Base-by-base conservation (phyloP, 2,113 vertebrate genomes). In the Malurus elegans region DNA sequence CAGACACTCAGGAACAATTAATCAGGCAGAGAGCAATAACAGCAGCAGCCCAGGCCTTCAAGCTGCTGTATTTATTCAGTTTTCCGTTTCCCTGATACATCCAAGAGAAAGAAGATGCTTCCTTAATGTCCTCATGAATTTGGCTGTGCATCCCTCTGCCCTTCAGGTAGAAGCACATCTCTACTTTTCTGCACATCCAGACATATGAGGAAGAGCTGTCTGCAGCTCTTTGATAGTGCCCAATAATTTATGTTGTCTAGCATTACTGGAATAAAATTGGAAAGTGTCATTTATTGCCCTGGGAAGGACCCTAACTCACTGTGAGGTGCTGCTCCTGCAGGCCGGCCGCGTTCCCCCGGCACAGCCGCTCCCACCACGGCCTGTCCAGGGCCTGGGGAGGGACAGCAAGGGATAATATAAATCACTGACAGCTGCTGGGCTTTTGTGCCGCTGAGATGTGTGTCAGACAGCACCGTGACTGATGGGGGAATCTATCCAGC, bases 61-160 rank as follows among this genome's bases (percentile, higher is more conserved):
- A 56, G 26, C 12, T 74, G 5, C 9, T 70, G 14, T 62, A 0
- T 10, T 56, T 51, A 19, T 6, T 66, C 0, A 0, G 17, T 26
- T 75, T 92, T 19, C 18, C 6, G 1, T 79, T 79, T 47, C 14
- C 32, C 34, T 57, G 40, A 60, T 44, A n/a, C 15, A 65, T 8
- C 8, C 6, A 9, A 74, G 47, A 58, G 28, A 70, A 53, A 36
- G 20, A 65, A 47, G 48, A 20, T 4, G 2, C 10, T 70, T 75
- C 10, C 47, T 45, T 81, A 54, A 20, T 18, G 9, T 23, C 34
- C 54, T 79, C 24, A 19, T 25, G 64, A 64, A 32, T 71, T 34
- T 60, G 32, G 3, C n/a, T 58, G 1, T 14, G 10, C 21, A 4
- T 20, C 26, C 48, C 40, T 64, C 81, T 79, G 40, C 14, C 31